phyloP scores from a whole-genome alignment of 2,888 invertebrate species.

The Cheilosia urbana region DNA sequence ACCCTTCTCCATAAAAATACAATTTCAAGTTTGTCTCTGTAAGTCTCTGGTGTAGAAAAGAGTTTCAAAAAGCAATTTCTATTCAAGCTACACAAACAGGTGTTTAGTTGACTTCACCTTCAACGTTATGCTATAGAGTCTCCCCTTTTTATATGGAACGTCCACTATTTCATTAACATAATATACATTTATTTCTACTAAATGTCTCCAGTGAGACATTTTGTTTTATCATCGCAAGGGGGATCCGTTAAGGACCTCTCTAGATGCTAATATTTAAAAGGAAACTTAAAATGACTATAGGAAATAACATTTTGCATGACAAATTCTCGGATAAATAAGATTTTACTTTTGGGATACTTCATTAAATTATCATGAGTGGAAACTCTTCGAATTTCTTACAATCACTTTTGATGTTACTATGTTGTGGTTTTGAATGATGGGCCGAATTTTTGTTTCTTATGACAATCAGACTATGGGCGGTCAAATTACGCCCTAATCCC shows the following conservation, averaged over 20 bases:
- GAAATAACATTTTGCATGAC: neutral
- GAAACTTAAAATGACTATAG: constrained; percentile 5
- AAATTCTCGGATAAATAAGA: neutral
- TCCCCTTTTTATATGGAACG: constrained; percentile 7
- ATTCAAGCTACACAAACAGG: constrained; percentile 20
- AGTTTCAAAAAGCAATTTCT: constrained; percentile 17
- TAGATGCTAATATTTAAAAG: neutral
- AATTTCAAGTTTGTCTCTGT: constrained; percentile 1
- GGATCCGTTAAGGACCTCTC: constrained; percentile 3
- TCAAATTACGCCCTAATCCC: too few species aligned
- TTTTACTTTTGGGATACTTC: neutral
- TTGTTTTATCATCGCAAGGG: constrained; percentile 1
- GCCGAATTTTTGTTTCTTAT: too few species aligned
- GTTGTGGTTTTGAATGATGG: too few species aligned
- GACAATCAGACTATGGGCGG: too few species aligned
- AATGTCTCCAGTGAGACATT: constrained; percentile 44
- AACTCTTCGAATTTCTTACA: neutral
- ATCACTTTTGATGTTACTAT: too few species aligned
- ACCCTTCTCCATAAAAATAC: neutral
- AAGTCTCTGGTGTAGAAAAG: neutral
- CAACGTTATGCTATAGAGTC: neutral
- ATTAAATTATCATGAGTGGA: too few species aligned
- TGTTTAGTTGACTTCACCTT: neutral
- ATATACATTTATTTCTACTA: constrained; percentile 21
- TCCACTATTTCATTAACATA: constrained; percentile 39